Conservation (phyloP, 2,113 vertebrate genomes). For the Agapornis roseicollis region DNA sequence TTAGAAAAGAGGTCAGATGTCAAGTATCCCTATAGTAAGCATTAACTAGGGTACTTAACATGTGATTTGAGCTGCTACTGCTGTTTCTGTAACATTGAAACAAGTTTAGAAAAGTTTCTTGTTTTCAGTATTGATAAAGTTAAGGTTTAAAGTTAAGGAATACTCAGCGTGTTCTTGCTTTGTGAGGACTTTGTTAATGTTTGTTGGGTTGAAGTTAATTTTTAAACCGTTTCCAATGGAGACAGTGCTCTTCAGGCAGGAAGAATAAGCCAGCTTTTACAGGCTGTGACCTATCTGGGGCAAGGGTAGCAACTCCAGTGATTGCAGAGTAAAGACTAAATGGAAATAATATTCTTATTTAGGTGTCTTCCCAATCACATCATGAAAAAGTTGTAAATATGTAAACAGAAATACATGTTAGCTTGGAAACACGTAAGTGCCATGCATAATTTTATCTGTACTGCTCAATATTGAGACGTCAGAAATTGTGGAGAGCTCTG, state of each 20-base stretch:
- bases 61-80: background rate
- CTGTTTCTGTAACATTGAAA: background rate
- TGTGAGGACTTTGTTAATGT: background rate
- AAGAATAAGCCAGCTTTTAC: background rate
- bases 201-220: background rate
- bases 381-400: background rate
- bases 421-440: background rate
- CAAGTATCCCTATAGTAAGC: no score
- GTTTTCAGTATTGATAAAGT: background rate
- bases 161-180: accelerated
- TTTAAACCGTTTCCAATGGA: background rate
- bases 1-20: background rate
- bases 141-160: background rate
- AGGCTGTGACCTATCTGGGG: background rate
- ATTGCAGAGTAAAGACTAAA: background rate
- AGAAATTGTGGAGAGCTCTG: background rate
- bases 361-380: background rate
- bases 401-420: background rate
- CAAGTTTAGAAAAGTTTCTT: background rate
- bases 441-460: background rate
- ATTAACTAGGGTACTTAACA: background rate
- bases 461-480: accelerated
- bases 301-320: background rate
- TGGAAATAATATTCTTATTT: background rate
- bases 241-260: accelerated